phyloP scores from a whole-genome alignment of 2,888 invertebrate species.

The Subacronicta megacephala region DNA sequence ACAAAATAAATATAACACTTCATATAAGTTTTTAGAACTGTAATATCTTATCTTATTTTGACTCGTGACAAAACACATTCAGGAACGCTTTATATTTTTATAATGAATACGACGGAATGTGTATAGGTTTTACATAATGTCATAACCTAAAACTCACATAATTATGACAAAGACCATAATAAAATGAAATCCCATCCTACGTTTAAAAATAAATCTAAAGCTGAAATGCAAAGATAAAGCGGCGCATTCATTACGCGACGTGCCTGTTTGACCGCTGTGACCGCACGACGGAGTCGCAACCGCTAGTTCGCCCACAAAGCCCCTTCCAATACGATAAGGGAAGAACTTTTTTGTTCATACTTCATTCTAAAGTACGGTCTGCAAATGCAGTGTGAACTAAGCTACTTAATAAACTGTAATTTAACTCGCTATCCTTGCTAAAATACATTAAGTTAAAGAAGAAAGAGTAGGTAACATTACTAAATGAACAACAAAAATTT shows the following conservation, averaged over 20 bases:
- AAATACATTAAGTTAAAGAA: too few relatives aligned
- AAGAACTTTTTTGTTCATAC: slow-evolving; percentile 19
- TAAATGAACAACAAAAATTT: too few relatives aligned
- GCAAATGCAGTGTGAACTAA: neutral
- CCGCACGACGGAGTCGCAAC: slow-evolving; percentile 11
- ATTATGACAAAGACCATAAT: slow-evolving; percentile 10
- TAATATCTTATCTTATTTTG: too few relatives aligned
- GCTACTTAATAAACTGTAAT: neutral
- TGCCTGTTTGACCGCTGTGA: slow-evolving; percentile 37
- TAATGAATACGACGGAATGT: too few relatives aligned
- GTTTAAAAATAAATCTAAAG: slow-evolving; percentile 57
- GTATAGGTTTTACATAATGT: too few relatives aligned
- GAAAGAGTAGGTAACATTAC: too few relatives aligned
- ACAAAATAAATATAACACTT: too few relatives aligned
- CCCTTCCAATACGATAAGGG: slow-evolving; percentile 14
- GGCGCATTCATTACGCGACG: slow-evolving; percentile 53
- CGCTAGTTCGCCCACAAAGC: slow-evolving; percentile 28
- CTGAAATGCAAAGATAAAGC: slow-evolving; percentile 65
- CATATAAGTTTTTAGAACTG: too few relatives aligned
- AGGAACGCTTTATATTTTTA: too few relatives aligned
- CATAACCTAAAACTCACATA: slow-evolving; percentile 1
- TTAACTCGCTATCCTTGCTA: too few relatives aligned
- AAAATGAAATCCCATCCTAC: slow-evolving; percentile 7
- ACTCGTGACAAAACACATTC: too few relatives aligned
- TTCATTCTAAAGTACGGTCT: slow-evolving; percentile 6